phyloP scores from a whole-genome alignment of 2,113 vertebrate genomes.

The Hippocampus guttulatus region DNA sequence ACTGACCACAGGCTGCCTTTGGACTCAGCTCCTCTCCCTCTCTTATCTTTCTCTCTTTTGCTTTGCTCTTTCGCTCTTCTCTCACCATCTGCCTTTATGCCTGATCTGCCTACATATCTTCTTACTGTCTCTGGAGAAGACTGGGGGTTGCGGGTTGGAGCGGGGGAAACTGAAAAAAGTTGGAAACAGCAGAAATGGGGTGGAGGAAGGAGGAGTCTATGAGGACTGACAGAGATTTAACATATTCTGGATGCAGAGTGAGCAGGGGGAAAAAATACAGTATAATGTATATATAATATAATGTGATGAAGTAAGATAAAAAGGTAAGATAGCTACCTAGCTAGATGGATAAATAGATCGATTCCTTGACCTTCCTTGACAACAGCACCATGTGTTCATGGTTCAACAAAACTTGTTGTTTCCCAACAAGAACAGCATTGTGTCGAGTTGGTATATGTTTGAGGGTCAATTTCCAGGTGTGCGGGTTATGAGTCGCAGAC shows the following conservation, averaged over 20 bases:
- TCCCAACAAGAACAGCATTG: too few species aligned
- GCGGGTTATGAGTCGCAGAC: too few species aligned
- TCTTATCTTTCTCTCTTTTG: conserved; percentile 19
- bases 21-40: conserved; percentile 41
- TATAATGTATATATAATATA: not conserved
- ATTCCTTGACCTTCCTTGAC: too few species aligned
- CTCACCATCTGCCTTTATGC: conserved; percentile 62
- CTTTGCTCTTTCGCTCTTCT: conserved; percentile 32
- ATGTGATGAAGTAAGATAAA: not conserved
- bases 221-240: not conserved
- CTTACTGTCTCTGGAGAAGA: conserved; percentile 49
- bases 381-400: too few species aligned
- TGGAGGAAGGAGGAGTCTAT: not conserved
- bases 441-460: too few species aligned
- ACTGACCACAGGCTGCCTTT: conserved; percentile 51
- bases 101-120: conserved; percentile 52
- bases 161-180: conserved; percentile 24
- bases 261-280: not conserved
- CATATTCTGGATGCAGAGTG: not conserved
- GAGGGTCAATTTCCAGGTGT: too few species aligned
- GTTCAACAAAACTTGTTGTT: too few species aligned
- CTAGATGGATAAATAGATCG: too few species aligned
- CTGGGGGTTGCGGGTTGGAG: conserved; percentile 14
- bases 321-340: too few species aligned
- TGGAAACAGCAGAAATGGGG: conserved; percentile 14